phyloP scores from a whole-genome alignment of 2,888 invertebrate species.

The Dasypolia templi region DNA sequence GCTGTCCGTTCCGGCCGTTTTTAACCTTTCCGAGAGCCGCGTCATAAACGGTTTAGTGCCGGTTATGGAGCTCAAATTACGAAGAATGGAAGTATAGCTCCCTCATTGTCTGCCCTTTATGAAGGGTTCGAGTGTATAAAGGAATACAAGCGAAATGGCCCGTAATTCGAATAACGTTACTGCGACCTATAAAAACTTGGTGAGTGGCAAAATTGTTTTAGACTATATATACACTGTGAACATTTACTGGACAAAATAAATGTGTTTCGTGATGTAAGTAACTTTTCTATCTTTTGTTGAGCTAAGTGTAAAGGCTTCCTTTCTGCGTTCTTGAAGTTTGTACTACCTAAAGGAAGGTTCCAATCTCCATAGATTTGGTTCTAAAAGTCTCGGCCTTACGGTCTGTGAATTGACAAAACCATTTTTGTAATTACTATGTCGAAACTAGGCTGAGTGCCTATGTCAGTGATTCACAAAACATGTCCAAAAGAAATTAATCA shows the following conservation, averaged over 20 bases:
- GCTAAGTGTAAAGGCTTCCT: conserved; percentile 71
- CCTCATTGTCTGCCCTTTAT: conserved; percentile 87
- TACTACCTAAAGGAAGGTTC: conserved; percentile 70
- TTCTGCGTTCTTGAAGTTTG: conserved; percentile 72
- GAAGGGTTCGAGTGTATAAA: conserved; percentile 85
- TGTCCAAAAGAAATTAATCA: conserved; percentile 64
- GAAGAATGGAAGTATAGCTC: conserved; percentile 84
- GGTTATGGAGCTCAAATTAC: conserved; percentile 87
- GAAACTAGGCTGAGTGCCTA: conserved; percentile 45
- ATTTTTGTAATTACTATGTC: conserved; percentile 58
- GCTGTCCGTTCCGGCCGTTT: conserved; percentile 81
- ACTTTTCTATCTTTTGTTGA: conserved; percentile 73
- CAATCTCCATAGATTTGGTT: conserved; percentile 72
- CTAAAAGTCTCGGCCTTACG: conserved; percentile 67
- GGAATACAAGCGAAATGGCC: conserved; percentile 84
- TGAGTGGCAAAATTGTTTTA: conserved; percentile 79
- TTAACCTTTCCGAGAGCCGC: conserved; percentile 87
- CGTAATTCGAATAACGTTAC: conserved; percentile 87
- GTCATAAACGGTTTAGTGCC: conserved; percentile 88
- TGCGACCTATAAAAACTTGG: conserved; percentile 84
- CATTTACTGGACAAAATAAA: conserved; percentile 64
- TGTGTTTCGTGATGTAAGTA: conserved; percentile 71
- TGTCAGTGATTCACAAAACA: conserved; percentile 34
- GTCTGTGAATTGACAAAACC: conserved; percentile 46
- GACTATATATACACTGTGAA: conserved; percentile 67